Evolutionary conservation across 2,888 invertebrate species (phyloP), one percentile per base, ranked within the genome.

Genomic region (Tachina fera): DNA sequence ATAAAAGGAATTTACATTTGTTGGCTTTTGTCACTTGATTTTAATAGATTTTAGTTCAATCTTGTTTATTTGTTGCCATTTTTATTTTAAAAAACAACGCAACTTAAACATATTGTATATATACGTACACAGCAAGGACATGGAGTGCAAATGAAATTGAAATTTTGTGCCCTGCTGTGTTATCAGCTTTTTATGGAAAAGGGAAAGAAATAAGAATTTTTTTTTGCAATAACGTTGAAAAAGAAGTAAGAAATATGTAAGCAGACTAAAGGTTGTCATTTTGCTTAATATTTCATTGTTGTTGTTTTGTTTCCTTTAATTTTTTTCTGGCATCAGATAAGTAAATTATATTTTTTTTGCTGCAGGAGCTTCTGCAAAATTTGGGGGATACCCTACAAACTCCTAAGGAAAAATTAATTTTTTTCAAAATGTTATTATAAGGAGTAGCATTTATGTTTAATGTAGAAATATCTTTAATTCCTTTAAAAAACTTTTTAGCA

Each of bases 11-110:
- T 79, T 83, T 75, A 83, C 71, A 86, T 79, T 83, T 72, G 61
- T 71, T 86, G 79, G 76, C 83, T 79, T 79, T 79, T 79, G 75
- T 82, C 85, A 82, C 82, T 67, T 79, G 78, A 76, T 83, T 86
- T 86, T 83, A 82, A 86, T 86, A 79, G 75, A 83, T 84, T 81
- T 79, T 58, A 16, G n/a, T 83, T 49, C 22, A 13, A 49, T 41
- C 56, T 60, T 74, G 39, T 39, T 41, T 22, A 47, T 19, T 47
- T 68, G 60, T 22, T 60, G 58, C n/a, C 31, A n/a, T 67, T 19
- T 14, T 41, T 8, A 71, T 56, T 60, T 39, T 9, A 43, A 11
- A 67, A 49, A 19, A 60, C 56, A 68, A 39, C 56, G 47, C 45
- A 31, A 61, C 1, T 14, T 53, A 31, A 31, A 6, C 31, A 22